Evolutionary conservation across 1,140 invertebrate genomes (phyloP), one percentile per base, ranked within the genome.

Genomic region (Manduca sexta): DNA sequence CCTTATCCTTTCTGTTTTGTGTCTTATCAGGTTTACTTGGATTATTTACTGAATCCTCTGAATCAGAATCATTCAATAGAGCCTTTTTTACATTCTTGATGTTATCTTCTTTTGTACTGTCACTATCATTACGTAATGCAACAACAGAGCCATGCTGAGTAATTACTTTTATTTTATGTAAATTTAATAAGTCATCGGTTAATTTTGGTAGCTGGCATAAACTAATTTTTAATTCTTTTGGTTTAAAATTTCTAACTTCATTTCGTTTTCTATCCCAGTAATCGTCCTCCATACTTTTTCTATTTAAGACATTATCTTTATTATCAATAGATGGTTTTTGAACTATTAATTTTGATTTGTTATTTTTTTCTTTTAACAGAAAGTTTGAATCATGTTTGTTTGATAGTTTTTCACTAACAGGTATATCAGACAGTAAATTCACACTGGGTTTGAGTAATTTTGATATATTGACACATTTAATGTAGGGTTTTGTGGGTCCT

Each of bases 381-480:
- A n/a, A n/a, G 56, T 47, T 42, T 49, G 49, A 35, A 14, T 35
- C n/a, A 35, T 12, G 5, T 12, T 35, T 12, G 33, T 35, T 35
- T n/a, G 5, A 40, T 56, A 46, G 57, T 49, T 40, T 41, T 59
- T 30, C 40, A 69, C 66, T n/a, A n/a, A n/a, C n/a, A n/a, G n/a
- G n/a, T n/a, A n/a, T n/a, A n/a, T n/a, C n/a, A n/a, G n/a, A n/a
- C n/a, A n/a, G n/a, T n/a, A n/a, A n/a, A n/a, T n/a, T n/a, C n/a
- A n/a, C n/a, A n/a, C n/a, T n/a, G 41, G 69, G 61, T 55, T 69
- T 73, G 4, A 84, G 52, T 58, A 84, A 53, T 54, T 76, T 82
- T 50, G 47, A 64, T 17, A 84, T 55, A 60, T 64, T 77, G 17
- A 84, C 75, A 72, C 78, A 84, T 64, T 78, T 80, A 21, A 84